A percentile compares a stretch with the other conserved stretches of the same genome.
Evolutionary conservation across 2,797 vertebrate species (phyloP).

Genomic region (Nyctibius grandis): DNA sequence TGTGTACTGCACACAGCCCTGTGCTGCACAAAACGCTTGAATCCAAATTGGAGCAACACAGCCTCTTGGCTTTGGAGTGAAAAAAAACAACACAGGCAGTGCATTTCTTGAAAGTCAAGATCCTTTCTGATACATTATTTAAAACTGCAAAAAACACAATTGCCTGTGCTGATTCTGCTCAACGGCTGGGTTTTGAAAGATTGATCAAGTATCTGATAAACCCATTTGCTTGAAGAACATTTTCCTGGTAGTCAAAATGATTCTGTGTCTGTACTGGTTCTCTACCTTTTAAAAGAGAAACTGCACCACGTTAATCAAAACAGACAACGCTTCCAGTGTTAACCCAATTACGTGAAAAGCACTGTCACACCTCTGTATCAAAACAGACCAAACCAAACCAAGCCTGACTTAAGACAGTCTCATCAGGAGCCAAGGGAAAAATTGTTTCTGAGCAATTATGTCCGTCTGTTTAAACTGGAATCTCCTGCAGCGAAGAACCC

Average conservation of each 20-base stretch:
- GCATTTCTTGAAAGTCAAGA: not conserved
- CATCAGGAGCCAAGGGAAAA: not conserved
- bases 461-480: not conserved
- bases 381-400: not conserved
- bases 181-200: slow-evolving; percentile 33
- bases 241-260: not conserved
- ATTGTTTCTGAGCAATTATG: not conserved
- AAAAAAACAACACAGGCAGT: not conserved
- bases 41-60: not conserved
- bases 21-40: not conserved
- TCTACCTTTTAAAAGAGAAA: not conserved
- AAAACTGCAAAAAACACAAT: not conserved
- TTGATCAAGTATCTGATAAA: slow-evolving; percentile 1
- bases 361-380: not conserved
- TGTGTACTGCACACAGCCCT: not conserved
- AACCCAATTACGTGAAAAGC: not conserved
- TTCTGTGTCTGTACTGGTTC: not conserved
- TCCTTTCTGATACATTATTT: slow-evolving; percentile 15
- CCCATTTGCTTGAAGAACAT: not conserved
- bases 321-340: not conserved
- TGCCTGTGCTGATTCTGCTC: not conserved
- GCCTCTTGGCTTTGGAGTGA: not conserved
- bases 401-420: not conserved
- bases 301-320: not conserved
- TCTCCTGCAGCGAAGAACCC: not conserved